Evolutionary conservation across 2,113 vertebrate genomes (phyloP).

Genomic region (Ameiurus melas): DNA sequence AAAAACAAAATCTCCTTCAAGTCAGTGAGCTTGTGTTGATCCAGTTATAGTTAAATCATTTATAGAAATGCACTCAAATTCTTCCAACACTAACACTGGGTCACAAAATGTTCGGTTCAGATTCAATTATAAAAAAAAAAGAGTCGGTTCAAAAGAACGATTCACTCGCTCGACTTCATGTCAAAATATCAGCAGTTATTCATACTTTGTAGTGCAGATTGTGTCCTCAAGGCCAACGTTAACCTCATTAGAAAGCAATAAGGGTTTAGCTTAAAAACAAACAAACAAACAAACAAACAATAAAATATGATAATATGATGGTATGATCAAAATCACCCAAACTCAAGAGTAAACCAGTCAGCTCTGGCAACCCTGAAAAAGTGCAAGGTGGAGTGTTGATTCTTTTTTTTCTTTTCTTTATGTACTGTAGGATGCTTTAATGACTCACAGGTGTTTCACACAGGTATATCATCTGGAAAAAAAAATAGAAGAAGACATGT

Average conservation of each 20-base stretch:
- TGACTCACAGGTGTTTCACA: not conserved
- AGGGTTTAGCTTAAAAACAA: not conserved
- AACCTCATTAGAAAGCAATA: not conserved
- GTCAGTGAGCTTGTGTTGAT: too few relatives aligned
- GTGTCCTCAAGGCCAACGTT: not conserved
- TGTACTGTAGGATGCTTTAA: not conserved
- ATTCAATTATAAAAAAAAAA: not conserved
- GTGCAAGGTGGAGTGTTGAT: not conserved
- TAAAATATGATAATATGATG: not conserved
- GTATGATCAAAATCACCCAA: not conserved
- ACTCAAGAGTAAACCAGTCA: not conserved
- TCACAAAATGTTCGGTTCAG: not conserved
- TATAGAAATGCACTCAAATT: not conserved
- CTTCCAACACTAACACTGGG: not conserved
- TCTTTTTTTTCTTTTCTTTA: not conserved
- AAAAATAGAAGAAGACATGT: not conserved
- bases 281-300: not conserved
- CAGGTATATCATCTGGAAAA: not conserved
- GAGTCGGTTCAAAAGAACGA: not conserved
- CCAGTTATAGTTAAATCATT: not conserved
- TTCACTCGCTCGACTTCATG: not conserved
- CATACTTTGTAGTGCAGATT: not conserved
- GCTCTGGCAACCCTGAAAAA: not conserved
- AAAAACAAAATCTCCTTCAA: too few relatives aligned
- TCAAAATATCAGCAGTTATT: not conserved